A percentile compares a stretch with the other conserved stretches of the same genome.
Conservation (phyloP, 2,888 invertebrate genomes). For the Rhagonycha fulva region DNA sequence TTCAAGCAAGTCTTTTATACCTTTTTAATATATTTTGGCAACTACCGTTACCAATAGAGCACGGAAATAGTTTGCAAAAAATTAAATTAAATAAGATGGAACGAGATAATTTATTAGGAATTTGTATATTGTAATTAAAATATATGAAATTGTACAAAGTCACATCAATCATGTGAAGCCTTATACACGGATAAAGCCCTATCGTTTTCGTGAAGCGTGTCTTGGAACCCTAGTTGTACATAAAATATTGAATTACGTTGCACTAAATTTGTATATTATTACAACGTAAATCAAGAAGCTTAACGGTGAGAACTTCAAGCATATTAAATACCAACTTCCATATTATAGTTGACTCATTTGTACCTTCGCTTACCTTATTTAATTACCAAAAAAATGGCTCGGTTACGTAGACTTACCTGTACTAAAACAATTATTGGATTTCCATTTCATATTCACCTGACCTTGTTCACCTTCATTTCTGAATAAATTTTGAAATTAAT, state of each 20-base stretch:
- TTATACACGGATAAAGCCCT: not conserved
- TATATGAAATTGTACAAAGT: not conserved
- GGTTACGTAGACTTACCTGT: not conserved
- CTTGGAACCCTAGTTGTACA: constrained; percentile 9
- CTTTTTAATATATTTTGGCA: not conserved
- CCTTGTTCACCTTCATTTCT: not conserved
- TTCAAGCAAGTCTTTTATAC: not conserved
- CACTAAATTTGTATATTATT: constrained; percentile 9
- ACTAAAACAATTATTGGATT: not conserved
- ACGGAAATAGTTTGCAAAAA: not conserved
- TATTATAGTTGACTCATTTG: constrained; percentile 3
- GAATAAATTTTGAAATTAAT: not conserved
- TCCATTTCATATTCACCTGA: not conserved
- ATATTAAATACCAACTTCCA: constrained; percentile 12
- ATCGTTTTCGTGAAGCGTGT: constrained; percentile 7
- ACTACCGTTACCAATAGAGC: not conserved
- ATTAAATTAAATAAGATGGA: not conserved
- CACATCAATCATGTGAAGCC: not conserved
- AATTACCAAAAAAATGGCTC: not conserved
- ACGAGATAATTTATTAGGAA: not conserved
- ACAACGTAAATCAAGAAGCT: constrained; percentile 16
- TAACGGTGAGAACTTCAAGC: not conserved
- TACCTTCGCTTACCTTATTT: not conserved
- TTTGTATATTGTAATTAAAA: not conserved
- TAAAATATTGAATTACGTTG: constrained; percentile 9